phyloP scores from a whole-genome alignment of 2,888 invertebrate species.

The Diarsia dahlii region DNA sequence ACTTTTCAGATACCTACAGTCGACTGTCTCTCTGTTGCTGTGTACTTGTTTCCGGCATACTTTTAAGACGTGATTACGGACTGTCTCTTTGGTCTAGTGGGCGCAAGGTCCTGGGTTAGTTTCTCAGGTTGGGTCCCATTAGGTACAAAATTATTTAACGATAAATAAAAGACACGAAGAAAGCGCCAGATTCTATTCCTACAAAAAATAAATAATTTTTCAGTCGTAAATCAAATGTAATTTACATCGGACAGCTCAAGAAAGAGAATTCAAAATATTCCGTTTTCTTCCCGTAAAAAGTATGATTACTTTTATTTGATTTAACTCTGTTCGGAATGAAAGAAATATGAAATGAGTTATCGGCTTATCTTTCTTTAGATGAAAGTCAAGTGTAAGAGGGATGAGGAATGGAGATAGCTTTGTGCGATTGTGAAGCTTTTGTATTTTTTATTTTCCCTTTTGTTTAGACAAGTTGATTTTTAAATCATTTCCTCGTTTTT shows the following conservation, averaged over 20 bases:
- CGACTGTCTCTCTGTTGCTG: neutral
- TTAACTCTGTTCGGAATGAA: conserved; percentile 27
- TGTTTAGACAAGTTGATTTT: neutral
- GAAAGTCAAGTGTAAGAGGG: conserved; percentile 28
- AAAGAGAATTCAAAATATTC: conserved; percentile 47
- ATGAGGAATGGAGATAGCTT: conserved; percentile 7
- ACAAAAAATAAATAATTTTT: conserved; percentile 10
- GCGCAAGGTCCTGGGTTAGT: no score
- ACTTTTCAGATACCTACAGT: neutral
- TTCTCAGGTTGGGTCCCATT: no score
- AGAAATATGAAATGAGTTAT: conserved; percentile 52
- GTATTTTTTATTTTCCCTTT: conserved; percentile 1
- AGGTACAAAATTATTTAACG: neutral
- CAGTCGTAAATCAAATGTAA: conserved; percentile 39
- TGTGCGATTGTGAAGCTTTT: neutral
- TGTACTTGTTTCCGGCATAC: neutral
- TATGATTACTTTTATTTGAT: conserved; percentile 61
- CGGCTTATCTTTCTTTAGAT: conserved; percentile 54
- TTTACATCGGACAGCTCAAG: conserved; percentile 33
- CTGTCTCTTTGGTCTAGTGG: no score
- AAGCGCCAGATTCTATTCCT: neutral
- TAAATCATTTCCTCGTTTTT: neutral
- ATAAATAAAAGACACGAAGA: neutral
- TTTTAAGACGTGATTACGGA: no score
- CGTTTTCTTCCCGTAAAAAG: conserved; percentile 47